Base-by-base conservation (phyloP, 2,888 invertebrate species). In the Homarus gammarus region DNA sequence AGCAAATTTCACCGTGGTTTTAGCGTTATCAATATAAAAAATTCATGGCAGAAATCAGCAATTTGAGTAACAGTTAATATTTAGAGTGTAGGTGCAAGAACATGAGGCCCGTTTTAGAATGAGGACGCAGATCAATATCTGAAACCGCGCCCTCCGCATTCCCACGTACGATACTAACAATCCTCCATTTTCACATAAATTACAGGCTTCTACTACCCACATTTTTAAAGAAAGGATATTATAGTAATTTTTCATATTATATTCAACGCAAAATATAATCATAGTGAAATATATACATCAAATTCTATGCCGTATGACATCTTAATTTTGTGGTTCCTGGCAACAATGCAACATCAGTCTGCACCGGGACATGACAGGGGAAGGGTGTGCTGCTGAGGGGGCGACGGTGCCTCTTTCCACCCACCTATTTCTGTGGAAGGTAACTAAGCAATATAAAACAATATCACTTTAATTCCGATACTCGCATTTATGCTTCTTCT, bases 61-160 rank as follows among this genome's bases (percentile, higher is more conserved):
- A 64, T 3, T 64, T 64, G 78, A 56, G 56, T 49, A 12, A 33
- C 33, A 70, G 49, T 70, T 61, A 70, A 83, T 83, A 70, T 83
- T 83, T 49, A 70, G 44, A 83, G 40, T 70, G 40, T 44, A 68
- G 36, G 44, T 70, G 70, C 82, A 70, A 70, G 64, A 68, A 83
- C 70, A 70, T 44, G 27, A 33, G 82, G n/a, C 33, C 40, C 70
- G 82, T 70, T 83, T 49, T 49, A 70, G 70, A 70, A 83, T 27
- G 61, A 40, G 68, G 64, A 27, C 44, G 82, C 70, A 83, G 82
- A 83, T 83, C 82, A 83, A 83, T 83, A 83, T 72, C 49, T 70
- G 82, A 8, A 83, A 33, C 70, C 82, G 49, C 82, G 82, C 82
- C 82, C 70, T 49, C 56, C 40, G n/a, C 82, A 83, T 70, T 68